Conservation (phyloP, 92 coral and sea anemone genomes). For the Palythoa heliodiscus region DNA sequence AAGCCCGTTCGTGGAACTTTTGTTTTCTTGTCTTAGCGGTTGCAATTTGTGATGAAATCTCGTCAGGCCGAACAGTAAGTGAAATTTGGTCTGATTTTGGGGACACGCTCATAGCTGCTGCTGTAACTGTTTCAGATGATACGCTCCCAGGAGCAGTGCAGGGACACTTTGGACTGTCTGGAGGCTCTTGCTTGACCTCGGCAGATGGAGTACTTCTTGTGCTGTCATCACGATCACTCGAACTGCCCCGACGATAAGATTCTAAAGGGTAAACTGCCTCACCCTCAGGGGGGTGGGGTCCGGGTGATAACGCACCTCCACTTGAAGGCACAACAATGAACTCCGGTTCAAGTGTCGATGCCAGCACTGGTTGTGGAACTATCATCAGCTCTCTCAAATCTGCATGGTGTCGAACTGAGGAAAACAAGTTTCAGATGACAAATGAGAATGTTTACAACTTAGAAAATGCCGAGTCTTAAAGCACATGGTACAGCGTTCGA, state of each 20-base stretch:
- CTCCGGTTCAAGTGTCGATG: constrained; percentile 83
- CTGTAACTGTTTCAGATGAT: not conserved
- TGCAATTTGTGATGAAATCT: not conserved
- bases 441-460: not conserved
- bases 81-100: constrained; percentile 2
- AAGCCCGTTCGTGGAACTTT: not conserved
- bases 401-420: constrained; percentile 25
- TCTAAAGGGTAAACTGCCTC: not conserved
- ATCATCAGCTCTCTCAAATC: constrained; percentile 72
- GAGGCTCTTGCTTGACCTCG: constrained; percentile 28
- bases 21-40: constrained; percentile 10
- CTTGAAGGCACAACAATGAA: constrained; percentile 86
- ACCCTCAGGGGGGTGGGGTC: constrained; percentile 17
- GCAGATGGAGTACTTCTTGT: constrained; percentile 10
- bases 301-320: constrained; percentile 22
- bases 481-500: too few relatives aligned
- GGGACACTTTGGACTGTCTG: constrained; percentile 10
- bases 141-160: not conserved
- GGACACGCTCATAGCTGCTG: not conserved
- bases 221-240: constrained; percentile 29
- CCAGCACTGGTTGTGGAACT: constrained; percentile 86
- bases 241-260: constrained; percentile 1
- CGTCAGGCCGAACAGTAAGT: not conserved
- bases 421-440: not conserved
- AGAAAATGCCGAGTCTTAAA: too few relatives aligned